A percentile compares a stretch with the other conserved stretches of the same genome.
Conservation (phyloP, 2,888 invertebrate genomes). For the Amphipoea lucens region DNA sequence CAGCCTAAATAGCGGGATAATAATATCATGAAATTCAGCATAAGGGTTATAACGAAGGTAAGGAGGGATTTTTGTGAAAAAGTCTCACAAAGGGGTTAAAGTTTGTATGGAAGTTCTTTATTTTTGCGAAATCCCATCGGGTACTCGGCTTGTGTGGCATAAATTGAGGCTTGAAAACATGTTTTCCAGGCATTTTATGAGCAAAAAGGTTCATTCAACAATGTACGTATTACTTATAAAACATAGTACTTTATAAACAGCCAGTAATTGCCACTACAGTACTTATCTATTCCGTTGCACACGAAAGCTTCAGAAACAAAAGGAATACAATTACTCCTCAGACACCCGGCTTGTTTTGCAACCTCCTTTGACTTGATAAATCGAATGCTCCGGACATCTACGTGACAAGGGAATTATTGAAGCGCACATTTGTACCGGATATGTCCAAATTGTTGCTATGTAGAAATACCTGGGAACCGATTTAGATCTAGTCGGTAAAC, state of each 20-base stretch:
- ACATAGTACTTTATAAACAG: background rate
- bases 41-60: too few species aligned
- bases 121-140: background rate
- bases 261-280: background rate
- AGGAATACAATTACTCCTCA: conserved; percentile 29
- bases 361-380: conserved; percentile 50
- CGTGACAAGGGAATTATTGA: conserved; percentile 58
- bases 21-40: background rate
- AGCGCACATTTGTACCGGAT: conserved; percentile 44
- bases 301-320: conserved; percentile 24
- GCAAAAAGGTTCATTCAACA: background rate
- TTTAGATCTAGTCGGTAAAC: conserved; percentile 10
- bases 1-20: background rate
- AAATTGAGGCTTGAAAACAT: conserved; percentile 5
- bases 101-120: background rate
- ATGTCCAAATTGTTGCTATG: conserved; percentile 21
- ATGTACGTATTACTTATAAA: background rate
- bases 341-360: conserved; percentile 27
- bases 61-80: background rate
- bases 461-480: conserved; percentile 3
- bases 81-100: background rate
- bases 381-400: conserved; percentile 57
- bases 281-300: conserved; percentile 25
- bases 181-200: background rate
- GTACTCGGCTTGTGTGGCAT: background rate